Percentiles rank a stretch among this genome's conserved stretches.
Conservation (phyloP, 2,113 vertebrate species). For the Lampris megalopsis region DNA sequence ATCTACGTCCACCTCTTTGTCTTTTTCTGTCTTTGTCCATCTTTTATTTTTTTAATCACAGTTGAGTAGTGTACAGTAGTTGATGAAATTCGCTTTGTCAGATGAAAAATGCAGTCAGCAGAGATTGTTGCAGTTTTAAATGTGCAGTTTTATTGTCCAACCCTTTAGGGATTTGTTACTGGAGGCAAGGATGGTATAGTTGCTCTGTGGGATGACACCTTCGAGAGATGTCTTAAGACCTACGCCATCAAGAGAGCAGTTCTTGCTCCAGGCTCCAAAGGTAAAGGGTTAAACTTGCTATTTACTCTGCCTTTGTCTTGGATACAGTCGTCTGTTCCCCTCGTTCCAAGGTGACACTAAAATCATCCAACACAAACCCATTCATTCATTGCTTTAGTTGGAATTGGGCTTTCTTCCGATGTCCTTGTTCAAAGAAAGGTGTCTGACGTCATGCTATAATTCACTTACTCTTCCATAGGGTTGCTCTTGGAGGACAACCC, state of each 20-base stretch:
- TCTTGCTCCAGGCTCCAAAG: conserved; percentile 97
- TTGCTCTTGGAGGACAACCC: conserved; percentile 98
- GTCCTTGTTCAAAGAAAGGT: conserved; percentile 10
- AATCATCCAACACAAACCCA: conserved; percentile 28
- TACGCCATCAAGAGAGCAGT: conserved; percentile 97
- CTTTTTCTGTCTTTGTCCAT: neutral
- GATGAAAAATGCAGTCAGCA: neutral
- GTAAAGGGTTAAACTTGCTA: conserved; percentile 70
- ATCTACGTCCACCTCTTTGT: neutral
- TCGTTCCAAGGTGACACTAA: conserved; percentile 1
- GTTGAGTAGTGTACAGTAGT: neutral
- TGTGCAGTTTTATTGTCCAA: conserved; percentile 15
- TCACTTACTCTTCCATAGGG: conserved; percentile 78
- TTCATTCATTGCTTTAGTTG: conserved; percentile 33
- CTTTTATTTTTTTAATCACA: neutral
- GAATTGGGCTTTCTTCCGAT: conserved; percentile 32
- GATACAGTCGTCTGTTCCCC: neutral
- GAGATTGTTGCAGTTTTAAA: conserved; percentile 17
- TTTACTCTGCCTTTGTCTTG: neutral
- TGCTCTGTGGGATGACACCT: conserved; percentile 97
- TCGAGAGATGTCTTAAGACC: conserved; percentile 98
- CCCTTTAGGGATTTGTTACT: conserved; percentile 92
- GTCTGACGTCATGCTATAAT: conserved; percentile 27
- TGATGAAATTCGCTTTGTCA: neutral
- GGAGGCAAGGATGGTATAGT: conserved; percentile 97